Evolutionary conservation across 2,888 invertebrate genomes (phyloP).

Genomic region (Hololepta plana): DNA sequence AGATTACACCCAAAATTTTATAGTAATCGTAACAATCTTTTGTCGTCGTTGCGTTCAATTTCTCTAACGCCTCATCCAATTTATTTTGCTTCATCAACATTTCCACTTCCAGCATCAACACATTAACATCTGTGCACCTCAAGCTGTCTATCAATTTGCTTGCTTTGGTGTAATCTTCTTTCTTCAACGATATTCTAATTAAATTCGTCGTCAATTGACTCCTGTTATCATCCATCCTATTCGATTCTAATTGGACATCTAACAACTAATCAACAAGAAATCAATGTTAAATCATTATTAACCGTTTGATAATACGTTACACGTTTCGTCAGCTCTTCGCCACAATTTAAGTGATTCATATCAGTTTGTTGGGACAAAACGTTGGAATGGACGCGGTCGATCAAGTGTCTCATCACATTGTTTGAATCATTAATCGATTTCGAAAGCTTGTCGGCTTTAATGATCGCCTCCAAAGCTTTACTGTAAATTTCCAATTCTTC

Average conservation of each 20-base stretch:
- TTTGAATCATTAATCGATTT: conserved; percentile 18
- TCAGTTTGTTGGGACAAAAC: too few relatives aligned
- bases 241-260: too few relatives aligned
- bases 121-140: conserved; percentile 15
- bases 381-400: too few relatives aligned
- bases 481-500: conserved; percentile 31
- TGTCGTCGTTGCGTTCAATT: conserved; percentile 27
- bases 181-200: conserved; percentile 24
- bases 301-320: conserved; percentile 20
- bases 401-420: conserved; percentile 14
- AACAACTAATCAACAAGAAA: conserved; percentile 1
- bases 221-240: too few relatives aligned
- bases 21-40: conserved; percentile 32
- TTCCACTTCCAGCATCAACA: conserved; percentile 31
- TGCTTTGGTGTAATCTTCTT: conserved; percentile 23
- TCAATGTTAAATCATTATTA: conserved; percentile 18
- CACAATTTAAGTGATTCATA: too few relatives aligned
- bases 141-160: conserved; percentile 21
- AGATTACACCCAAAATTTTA: conserved; percentile 39
- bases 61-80: conserved; percentile 33
- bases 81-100: conserved; percentile 31
- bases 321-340: conserved; percentile 28
- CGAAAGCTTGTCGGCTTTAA: conserved; percentile 22
- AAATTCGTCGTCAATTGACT: too few relatives aligned
- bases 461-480: conserved; percentile 28